A percentile compares a stretch with the other conserved stretches of the same genome.
Conservation (phyloP, 2,113 vertebrate species). For the Chlorodrepanis virens region DNA sequence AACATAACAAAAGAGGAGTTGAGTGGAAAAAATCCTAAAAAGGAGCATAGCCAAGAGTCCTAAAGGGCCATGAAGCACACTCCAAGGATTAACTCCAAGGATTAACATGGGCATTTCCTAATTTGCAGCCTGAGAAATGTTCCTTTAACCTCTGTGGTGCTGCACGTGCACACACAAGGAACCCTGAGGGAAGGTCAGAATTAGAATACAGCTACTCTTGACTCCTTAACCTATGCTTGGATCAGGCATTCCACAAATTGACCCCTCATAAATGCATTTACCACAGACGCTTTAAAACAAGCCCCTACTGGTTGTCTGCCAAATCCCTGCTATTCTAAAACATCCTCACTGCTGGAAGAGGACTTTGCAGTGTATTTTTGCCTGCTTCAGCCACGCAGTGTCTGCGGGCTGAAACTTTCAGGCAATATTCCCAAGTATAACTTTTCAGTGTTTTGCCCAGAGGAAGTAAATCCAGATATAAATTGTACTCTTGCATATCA, state of each 20-base stretch:
- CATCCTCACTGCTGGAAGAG: neutral
- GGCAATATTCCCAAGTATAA: neutral
- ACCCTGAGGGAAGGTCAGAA: neutral
- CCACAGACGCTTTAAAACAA: neutral
- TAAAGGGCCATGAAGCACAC: neutral
- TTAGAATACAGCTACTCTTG: neutral
- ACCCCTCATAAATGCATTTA: neutral
- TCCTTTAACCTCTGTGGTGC: neutral
- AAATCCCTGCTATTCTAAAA: neutral
- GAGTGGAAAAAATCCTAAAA: neutral
- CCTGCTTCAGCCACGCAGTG: neutral
- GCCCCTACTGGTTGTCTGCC: constrained; percentile 23
- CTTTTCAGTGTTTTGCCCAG: neutral
- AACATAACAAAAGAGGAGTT: neutral
- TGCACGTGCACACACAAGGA: fast-evolving
- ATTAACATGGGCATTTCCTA: neutral
- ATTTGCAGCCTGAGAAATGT: neutral
- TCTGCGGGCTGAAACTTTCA: constrained; percentile 29
- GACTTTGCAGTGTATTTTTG: constrained; percentile 42
- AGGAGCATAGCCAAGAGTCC: neutral
- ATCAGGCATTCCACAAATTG: neutral
- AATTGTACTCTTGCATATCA: neutral
- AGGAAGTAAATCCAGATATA: neutral
- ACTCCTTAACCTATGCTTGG: neutral
- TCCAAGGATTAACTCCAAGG: neutral